Conservation (phyloP, 2,888 invertebrate species). For the Resseliella maxima region DNA sequence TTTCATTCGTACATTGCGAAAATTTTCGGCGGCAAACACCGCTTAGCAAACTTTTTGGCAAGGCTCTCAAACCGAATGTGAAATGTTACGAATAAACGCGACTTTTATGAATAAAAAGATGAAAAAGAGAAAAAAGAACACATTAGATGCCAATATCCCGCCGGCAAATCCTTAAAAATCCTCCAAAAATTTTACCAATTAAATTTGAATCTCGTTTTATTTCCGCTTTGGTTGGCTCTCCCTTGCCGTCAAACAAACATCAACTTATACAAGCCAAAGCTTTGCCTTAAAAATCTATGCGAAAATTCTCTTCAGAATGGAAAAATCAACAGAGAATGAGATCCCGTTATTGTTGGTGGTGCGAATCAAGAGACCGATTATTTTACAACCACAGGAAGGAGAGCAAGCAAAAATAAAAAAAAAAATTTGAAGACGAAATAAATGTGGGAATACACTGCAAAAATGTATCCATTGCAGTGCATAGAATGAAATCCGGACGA, state of each 20-base stretch:
- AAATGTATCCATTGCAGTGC: neutral
- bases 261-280: neutral
- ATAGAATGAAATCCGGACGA: neutral
- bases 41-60: constrained; percentile 15
- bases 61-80: neutral
- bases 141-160: constrained; percentile 15
- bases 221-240: constrained; percentile 32
- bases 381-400: constrained; percentile 14
- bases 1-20: neutral
- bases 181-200: constrained; percentile 11
- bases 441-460: neutral
- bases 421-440: neutral
- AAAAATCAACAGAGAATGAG: constrained; percentile 13
- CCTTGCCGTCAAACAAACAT: constrained; percentile 26
- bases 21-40: neutral
- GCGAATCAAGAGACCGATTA: constrained; percentile 45
- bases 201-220: constrained; percentile 43
- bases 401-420: neutral
- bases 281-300: neutral
- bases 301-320: neutral
- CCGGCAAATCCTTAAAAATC: constrained; percentile 27
- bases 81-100: neutral
- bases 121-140: neutral
- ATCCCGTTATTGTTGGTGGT: neutral
- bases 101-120: neutral